These are phyloP conservation scores for Polydrusus cervinus DNA, from an alignment of 2,888 invertebrate genomes.

Conservation along the genomic window DNA sequence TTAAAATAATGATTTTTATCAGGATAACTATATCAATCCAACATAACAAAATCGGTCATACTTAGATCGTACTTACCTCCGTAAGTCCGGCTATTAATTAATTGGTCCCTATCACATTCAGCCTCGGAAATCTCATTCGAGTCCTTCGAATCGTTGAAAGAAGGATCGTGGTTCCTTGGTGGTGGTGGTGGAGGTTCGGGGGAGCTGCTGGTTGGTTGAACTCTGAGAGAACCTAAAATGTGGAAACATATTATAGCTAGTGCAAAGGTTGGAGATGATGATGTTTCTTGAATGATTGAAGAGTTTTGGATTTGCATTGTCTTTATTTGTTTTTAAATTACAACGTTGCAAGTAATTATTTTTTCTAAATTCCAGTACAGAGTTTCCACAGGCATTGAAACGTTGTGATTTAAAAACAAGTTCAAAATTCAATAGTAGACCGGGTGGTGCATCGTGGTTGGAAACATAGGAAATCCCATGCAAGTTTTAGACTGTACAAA, in stretches of 20 bases:
- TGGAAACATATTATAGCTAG: background rate
- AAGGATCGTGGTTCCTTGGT: slow-evolving; percentile 87
- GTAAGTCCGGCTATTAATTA: slow-evolving; percentile 85
- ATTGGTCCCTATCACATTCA: slow-evolving; percentile 90
- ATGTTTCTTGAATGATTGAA: too few relatives aligned
- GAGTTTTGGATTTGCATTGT: too few relatives aligned
- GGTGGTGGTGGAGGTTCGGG: slow-evolving; percentile 83
- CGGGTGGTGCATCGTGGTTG: too few relatives aligned
- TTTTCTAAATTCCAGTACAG: too few relatives aligned
- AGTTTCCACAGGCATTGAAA: too few relatives aligned
- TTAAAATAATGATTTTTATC: background rate
- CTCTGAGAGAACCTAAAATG: slow-evolving; percentile 72
- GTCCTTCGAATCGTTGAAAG: slow-evolving; percentile 94
- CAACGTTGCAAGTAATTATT: too few relatives aligned
- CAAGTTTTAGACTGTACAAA: too few relatives aligned
- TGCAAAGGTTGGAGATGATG: slow-evolving; percentile 58
- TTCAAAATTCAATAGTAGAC: too few relatives aligned
- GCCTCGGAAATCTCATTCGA: slow-evolving; percentile 96
- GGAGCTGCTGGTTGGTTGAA: slow-evolving; percentile 75
- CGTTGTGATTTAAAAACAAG: too few relatives aligned
- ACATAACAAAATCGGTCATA: slow-evolving; percentile 4
- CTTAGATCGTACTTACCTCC: slow-evolving; percentile 76
- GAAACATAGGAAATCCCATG: too few relatives aligned
- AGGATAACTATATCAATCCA: slow-evolving; percentile 14
- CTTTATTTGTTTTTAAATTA: too few relatives aligned